Percentiles rank a stretch among this genome's conserved stretches.
Conservation (phyloP, 2,113 vertebrate genomes). For the Paraplagusia blochii region DNA sequence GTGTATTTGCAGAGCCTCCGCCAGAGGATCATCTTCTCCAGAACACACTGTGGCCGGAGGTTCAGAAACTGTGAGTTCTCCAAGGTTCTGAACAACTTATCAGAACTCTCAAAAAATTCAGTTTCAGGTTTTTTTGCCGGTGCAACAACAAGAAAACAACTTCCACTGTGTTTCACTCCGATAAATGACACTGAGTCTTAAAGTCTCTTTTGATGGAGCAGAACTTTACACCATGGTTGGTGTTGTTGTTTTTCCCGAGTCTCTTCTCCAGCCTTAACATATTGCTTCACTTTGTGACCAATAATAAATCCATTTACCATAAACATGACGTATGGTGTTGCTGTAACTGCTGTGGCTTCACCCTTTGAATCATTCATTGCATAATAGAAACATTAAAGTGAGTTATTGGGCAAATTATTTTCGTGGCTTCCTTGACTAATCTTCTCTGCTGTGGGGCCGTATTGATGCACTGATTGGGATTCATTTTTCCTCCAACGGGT, state of each 20-base stretch:
- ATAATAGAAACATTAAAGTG: constrained; percentile 61
- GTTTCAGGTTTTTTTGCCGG: background rate
- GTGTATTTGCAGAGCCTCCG: constrained; percentile 83
- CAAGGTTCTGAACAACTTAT: background rate
- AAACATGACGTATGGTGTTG: constrained; percentile 48
- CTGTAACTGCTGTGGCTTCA: constrained; percentile 30
- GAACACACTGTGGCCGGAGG: constrained; percentile 97
- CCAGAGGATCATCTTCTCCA: constrained; percentile 95
- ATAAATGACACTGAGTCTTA: background rate
- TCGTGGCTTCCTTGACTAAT: constrained; percentile 50
- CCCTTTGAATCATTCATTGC: constrained; percentile 40
- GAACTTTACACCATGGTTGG: constrained; percentile 11
- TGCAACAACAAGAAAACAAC: background rate
- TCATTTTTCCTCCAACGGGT: constrained; percentile 14
- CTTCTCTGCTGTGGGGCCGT: constrained; percentile 21
- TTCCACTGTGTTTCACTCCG: background rate
- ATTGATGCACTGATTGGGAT: constrained; percentile 20
- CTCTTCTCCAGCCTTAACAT: constrained; percentile 39
- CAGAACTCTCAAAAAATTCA: background rate
- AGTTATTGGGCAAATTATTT: constrained; percentile 54
- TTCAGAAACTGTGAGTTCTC: constrained; percentile 93
- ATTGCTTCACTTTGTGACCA: constrained; percentile 47
- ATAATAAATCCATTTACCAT: constrained; percentile 58
- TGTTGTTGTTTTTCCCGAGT: constrained; percentile 31
- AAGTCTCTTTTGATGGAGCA: constrained; percentile 8